These are phyloP conservation scores for Eciton burchellii DNA, from an alignment of 1,140 invertebrate species.

Conservation along the genomic window DNA sequence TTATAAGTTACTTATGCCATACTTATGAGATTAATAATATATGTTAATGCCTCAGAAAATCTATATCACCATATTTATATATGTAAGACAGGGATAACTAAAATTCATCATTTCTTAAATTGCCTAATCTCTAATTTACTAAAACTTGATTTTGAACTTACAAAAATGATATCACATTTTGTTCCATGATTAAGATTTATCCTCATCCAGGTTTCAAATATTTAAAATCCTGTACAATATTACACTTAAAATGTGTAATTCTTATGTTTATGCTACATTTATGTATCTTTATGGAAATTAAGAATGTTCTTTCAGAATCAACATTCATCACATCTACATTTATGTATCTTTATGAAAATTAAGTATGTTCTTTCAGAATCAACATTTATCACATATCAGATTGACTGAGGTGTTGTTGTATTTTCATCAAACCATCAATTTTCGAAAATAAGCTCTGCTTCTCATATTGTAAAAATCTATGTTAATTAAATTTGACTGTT, in stretches of 20 bases:
- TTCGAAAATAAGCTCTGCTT: constrained; percentile 7
- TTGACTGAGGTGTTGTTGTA: constrained; percentile 74
- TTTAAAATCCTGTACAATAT: constrained; percentile 23
- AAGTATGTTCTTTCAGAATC: constrained; percentile 56
- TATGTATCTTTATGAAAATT: background rate
- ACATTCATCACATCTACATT: constrained; percentile 70
- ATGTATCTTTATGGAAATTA: background rate
- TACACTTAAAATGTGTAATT: background rate
- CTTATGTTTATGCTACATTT: constrained; percentile 3
- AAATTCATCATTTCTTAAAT: constrained; percentile 74
- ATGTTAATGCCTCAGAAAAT: constrained; percentile 66
- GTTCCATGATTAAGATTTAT: background rate
- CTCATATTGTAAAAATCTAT: no score
- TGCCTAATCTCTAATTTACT: constrained; percentile 14
- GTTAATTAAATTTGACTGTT: no score
- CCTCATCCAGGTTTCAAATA: constrained; percentile 17
- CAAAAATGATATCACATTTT: background rate
- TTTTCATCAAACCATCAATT: constrained; percentile 69
- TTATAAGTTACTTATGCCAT: background rate
- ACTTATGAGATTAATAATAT: background rate
- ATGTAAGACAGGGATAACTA: constrained; percentile 81
- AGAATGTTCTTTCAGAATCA: constrained; percentile 59
- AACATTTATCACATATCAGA: constrained; percentile 75
- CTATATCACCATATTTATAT: constrained; percentile 71
- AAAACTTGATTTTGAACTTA: no score